These are phyloP conservation scores for Aphaenogaster ashmeadi DNA, from an alignment of 1,140 invertebrate genomes.

Conservation along the genomic window DNA sequence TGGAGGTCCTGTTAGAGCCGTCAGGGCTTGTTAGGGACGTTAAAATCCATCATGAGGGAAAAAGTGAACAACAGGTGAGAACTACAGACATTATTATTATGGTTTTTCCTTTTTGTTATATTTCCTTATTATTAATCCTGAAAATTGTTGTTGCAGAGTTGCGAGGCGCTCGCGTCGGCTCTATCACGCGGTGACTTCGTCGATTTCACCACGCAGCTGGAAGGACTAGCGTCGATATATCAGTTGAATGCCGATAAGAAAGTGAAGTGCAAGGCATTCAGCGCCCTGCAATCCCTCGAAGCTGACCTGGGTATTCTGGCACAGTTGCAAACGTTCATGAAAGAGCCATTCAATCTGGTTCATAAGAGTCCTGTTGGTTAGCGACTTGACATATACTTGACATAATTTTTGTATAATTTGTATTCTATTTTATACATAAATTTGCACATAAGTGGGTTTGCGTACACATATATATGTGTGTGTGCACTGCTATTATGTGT, in stretches of 20 bases:
- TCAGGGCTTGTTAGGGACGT: slow-evolving; percentile 96
- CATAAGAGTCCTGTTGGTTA: slow-evolving; percentile 96
- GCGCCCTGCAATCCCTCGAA: slow-evolving; percentile 96
- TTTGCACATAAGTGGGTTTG: background rate
- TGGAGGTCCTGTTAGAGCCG: slow-evolving; percentile 95
- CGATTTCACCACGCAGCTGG: slow-evolving; percentile 97
- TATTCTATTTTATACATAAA: background rate
- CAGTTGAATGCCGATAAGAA: slow-evolving; percentile 98
- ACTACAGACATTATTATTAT: background rate
- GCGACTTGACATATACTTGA: slow-evolving; percentile 31
- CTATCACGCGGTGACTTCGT: slow-evolving; percentile 94
- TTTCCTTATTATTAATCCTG: background rate
- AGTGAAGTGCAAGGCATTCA: slow-evolving; percentile 97
- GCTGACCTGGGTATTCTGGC: slow-evolving; percentile 95
- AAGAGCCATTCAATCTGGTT: slow-evolving; percentile 95
- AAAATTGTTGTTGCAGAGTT: slow-evolving; percentile 89
- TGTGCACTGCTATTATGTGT: background rate
- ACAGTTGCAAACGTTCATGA: slow-evolving; percentile 93
- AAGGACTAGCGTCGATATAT: slow-evolving; percentile 97
- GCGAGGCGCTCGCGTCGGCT: slow-evolving; percentile 94
- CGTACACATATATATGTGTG: background rate
- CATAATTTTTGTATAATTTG: background rate
- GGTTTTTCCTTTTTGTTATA: background rate
- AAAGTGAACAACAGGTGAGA: slow-evolving; percentile 88
- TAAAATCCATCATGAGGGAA: slow-evolving; percentile 97